A percentile compares a stretch with the other conserved stretches of the same genome.
Conservation (phyloP, 2,888 invertebrate species). For the Tineola bisselliella region DNA sequence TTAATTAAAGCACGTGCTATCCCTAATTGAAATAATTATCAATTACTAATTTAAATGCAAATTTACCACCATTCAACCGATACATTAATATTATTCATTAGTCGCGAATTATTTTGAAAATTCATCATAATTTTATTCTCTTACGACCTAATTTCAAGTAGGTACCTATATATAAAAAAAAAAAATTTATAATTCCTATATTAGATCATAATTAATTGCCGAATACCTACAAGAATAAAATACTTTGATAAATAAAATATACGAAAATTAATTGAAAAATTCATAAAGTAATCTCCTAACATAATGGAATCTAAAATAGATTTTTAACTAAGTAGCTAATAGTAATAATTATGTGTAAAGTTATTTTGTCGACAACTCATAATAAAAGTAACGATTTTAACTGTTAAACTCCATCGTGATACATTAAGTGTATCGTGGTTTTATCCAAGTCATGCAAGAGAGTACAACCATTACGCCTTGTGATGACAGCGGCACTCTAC, state of each 20-base stretch:
- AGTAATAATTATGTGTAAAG: not conserved
- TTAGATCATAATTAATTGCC: too few species aligned
- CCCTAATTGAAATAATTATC: not conserved
- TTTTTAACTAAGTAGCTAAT: not conserved
- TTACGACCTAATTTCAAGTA: too few species aligned
- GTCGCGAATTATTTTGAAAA: not conserved
- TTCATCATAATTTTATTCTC: not conserved
- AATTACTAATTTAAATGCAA: not conserved
- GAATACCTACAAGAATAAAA: too few species aligned
- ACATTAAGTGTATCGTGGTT: not conserved
- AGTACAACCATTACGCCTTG: slow-evolving; percentile 34
- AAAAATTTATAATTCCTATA: too few species aligned
- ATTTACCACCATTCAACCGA: not conserved
- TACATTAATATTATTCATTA: not conserved
- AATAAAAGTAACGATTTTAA: not conserved
- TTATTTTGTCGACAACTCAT: not conserved
- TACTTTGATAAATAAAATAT: too few species aligned
- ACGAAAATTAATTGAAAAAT: too few species aligned
- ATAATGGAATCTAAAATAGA: not conserved
- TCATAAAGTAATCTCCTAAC: too few species aligned
- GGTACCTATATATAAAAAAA: too few species aligned
- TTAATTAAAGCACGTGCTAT: too few species aligned
- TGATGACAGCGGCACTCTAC: slow-evolving; percentile 55
- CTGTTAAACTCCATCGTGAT: not conserved
- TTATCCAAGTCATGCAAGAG: not conserved